Base-by-base conservation (phyloP, 2,113 vertebrate species). In the Pollimyrus isidori region DNA sequence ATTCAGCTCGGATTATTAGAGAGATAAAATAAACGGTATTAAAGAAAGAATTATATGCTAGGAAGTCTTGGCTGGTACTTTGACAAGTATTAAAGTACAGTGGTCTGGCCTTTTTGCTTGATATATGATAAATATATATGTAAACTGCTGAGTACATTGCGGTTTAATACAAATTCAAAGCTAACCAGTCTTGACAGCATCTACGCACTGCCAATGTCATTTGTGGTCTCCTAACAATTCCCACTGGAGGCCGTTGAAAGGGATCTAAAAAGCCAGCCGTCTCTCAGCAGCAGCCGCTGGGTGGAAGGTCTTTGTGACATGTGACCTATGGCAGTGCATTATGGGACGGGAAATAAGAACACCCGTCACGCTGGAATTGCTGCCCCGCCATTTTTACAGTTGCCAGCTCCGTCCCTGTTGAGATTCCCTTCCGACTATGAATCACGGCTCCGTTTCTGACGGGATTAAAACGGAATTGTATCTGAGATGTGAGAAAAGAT, bases 401-500 rank as follows among this genome's bases (percentile, higher is more conserved):
- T 26, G 15, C 9, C 49, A 87, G 49, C 50, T 53, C 26, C 49
- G 30, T 45, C 49, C 26, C 13, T 5, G 0, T 35, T 53, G 46
- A 87, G 30, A 30, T 35, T 39, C 10, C 82, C 42, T 19, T 50
- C 50, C 50, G 21, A 30, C 85, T 50, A 26, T 56, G 26, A 87
- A 87, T 6, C 35, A 5, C 17, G 85, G 85, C 50, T 87, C 30
- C 26, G 0, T 48, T 87, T 62, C 23, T 62, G 39, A 62, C 45
- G 39, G 39, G 87, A 87, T 87, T 62, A 87, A 65, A 53, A 62
- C 1, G 56, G 56, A 87, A 87, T 26, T 26, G 56, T 87, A 65
- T 65, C 52, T 26, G 30, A 45, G 73, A n/a, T 4, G 5, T 53
- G 45, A 80, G 49, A 82, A 50, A 83, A 52, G 93, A 95, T 93